These are phyloP conservation scores for Crioceris asparagi DNA, from an alignment of 2,888 invertebrate species.

Conservation along the genomic window DNA sequence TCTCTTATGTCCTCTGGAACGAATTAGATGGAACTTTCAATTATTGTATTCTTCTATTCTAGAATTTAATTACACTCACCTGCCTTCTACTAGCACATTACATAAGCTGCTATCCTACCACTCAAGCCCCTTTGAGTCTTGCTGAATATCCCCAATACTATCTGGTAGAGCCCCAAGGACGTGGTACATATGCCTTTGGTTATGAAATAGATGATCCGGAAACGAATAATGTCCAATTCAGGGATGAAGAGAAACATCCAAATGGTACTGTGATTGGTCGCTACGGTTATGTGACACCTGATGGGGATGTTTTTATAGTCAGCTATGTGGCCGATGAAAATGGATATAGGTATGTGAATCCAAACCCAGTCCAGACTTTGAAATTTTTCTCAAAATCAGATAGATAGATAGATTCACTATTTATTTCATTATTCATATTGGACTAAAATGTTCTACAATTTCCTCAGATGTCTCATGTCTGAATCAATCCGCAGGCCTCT, in stretches of 20 bases:
- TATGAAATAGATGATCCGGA: constrained; percentile 56
- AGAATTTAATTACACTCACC: neutral
- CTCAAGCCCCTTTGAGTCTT: too few relatives aligned
- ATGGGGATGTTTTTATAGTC: constrained; percentile 49
- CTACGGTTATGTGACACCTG: constrained; percentile 58
- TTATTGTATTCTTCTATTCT: neutral
- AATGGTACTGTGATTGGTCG: constrained; percentile 65
- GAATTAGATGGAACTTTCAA: too few relatives aligned
- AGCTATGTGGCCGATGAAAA: constrained; percentile 53
- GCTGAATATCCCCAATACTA: too few relatives aligned
- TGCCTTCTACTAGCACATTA: neutral
- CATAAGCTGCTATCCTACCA: too few relatives aligned
- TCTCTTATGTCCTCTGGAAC: too few relatives aligned
- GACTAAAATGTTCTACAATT: too few relatives aligned
- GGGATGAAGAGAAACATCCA: constrained; percentile 55
- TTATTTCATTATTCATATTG: too few relatives aligned
- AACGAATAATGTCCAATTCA: constrained; percentile 57
- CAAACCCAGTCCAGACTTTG: too few relatives aligned
- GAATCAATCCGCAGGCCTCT: too few relatives aligned
- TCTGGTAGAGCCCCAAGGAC: constrained; percentile 43
- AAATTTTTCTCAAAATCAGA: too few relatives aligned
- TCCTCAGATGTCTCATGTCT: too few relatives aligned
- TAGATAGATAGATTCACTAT: too few relatives aligned
- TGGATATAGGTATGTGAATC: constrained; percentile 52
- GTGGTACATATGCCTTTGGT: constrained; percentile 61